A percentile compares a stretch with the other conserved stretches of the same genome.
phyloP scores from a whole-genome alignment of 2,888 invertebrate genomes.

The Epirrita christyi region DNA sequence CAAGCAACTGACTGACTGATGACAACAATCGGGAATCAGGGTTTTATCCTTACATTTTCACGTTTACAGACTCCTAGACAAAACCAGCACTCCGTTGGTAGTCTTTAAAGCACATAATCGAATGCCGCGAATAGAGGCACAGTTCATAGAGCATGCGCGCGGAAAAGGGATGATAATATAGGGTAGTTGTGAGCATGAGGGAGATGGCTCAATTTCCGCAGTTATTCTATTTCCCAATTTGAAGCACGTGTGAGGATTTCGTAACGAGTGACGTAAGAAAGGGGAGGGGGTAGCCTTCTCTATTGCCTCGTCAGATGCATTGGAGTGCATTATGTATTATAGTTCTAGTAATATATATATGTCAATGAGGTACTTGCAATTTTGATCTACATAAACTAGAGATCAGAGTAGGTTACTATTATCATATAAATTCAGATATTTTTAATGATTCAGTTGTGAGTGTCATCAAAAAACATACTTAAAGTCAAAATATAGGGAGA shows the following conservation, averaged over 20 bases:
- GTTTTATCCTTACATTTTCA: constrained; percentile 37
- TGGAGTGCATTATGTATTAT: too few relatives aligned
- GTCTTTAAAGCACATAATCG: constrained; percentile 50
- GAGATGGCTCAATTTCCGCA: constrained; percentile 46
- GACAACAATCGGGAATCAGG: constrained; percentile 54
- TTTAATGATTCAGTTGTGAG: too few relatives aligned
- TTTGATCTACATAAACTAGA: not conserved
- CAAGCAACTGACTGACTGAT: constrained; percentile 48
- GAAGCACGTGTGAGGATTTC: constrained; percentile 44
- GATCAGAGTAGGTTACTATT: too few relatives aligned
- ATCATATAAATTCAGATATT: too few relatives aligned
- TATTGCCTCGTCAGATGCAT: too few relatives aligned
- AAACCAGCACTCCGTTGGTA: constrained; percentile 48
- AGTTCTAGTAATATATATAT: too few relatives aligned
- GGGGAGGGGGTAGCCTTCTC: constrained; percentile 12
- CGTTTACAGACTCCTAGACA: constrained; percentile 10
- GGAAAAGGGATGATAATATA: constrained; percentile 40
- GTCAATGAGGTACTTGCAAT: constrained; percentile 14
- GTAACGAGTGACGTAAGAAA: constrained; percentile 32
- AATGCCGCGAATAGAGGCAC: constrained; percentile 39
- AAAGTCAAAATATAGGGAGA: too few relatives aligned
- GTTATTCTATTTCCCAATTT: constrained; percentile 44
- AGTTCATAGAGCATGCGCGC: constrained; percentile 68
- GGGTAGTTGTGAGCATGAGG: constrained; percentile 37
- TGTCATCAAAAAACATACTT: too few relatives aligned